Evolutionary conservation across 2,888 invertebrate genomes (phyloP).

Genomic region (Drosophila stalkeri): DNA sequence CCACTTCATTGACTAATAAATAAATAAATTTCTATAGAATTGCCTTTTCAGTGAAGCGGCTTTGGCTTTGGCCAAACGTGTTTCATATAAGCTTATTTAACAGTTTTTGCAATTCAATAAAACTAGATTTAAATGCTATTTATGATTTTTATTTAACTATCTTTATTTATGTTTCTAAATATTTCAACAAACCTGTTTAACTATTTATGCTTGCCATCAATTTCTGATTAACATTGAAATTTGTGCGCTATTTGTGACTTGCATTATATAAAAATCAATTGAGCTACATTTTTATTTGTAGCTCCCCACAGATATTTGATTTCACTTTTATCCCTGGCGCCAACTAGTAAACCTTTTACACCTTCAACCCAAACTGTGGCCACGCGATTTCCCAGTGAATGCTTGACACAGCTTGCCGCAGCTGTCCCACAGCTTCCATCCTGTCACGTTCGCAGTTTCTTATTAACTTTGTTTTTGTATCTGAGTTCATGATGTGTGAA

Average conservation of each 20-base stretch:
- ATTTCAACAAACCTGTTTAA: not conserved
- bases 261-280: constrained; percentile 48
- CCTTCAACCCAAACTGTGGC: constrained; percentile 28
- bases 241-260: constrained; percentile 20
- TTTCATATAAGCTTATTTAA: not conserved
- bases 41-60: not conserved
- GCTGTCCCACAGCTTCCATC: constrained; percentile 46
- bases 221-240: constrained; percentile 31
- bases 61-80: not conserved
- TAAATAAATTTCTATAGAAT: not conserved
- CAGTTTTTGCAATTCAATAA: not conserved
- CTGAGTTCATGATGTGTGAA: constrained; percentile 65
- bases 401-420: constrained; percentile 46
- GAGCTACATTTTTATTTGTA: constrained; percentile 25
- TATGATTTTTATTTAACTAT: not conserved
- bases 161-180: not conserved
- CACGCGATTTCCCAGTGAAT: constrained; percentile 37
- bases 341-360: constrained; percentile 44
- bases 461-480: constrained; percentile 71
- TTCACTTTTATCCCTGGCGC: constrained; percentile 14
- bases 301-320: constrained; percentile 26
- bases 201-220: not conserved
- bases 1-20: not conserved
- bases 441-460: constrained; percentile 64
- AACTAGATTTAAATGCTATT: not conserved